phyloP scores from a whole-genome alignment of 2,113 vertebrate genomes.

The Grantiella picta region DNA sequence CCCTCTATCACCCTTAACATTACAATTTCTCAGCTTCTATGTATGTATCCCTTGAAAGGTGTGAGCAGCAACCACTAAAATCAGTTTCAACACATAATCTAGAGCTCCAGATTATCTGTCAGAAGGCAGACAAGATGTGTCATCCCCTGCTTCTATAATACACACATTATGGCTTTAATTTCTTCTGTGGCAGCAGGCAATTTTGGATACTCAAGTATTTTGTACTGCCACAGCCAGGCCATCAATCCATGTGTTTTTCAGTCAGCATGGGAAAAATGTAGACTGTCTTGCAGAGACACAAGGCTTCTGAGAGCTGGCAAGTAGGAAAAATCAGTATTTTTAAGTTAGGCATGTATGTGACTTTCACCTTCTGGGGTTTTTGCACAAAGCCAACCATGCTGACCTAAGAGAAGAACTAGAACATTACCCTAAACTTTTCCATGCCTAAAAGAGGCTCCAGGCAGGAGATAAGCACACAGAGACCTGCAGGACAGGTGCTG shows the following conservation, averaged over 20 bases:
- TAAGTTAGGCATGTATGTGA: background rate
- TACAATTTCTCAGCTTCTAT: background rate
- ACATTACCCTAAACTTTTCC: background rate
- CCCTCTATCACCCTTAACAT: background rate
- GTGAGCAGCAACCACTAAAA: background rate
- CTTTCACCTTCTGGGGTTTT: background rate
- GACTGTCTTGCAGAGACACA: background rate
- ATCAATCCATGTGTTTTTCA: background rate
- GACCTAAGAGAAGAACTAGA: background rate
- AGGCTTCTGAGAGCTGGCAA: background rate
- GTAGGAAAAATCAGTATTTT: background rate
- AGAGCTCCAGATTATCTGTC: background rate
- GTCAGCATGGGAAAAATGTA: background rate
- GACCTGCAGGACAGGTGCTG: background rate
- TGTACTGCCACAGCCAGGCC: background rate
- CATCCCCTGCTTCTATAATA: background rate
- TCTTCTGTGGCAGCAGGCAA: constrained; percentile 9
- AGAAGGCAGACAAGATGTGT: background rate
- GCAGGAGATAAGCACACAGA: background rate
- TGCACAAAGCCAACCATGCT: background rate
- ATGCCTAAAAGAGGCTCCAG: background rate
- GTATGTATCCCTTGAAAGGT: background rate
- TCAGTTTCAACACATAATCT: background rate
- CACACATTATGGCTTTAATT: background rate
- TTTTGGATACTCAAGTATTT: constrained; percentile 19